These are phyloP conservation scores for Ellobium chinense DNA, from an alignment of 2,888 invertebrate genomes.

Conservation along the genomic window DNA sequence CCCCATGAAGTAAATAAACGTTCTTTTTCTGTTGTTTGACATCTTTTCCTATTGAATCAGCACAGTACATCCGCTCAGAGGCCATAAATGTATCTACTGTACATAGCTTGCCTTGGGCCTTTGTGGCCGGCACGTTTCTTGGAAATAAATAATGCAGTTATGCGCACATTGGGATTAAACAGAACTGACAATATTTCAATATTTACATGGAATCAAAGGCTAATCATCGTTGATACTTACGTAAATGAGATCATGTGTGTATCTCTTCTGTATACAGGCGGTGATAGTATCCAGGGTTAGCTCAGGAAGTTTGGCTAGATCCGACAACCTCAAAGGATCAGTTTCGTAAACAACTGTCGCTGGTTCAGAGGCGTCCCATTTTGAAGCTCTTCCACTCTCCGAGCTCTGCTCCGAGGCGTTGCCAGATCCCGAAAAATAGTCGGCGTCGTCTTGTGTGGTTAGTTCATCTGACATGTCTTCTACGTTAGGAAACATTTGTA, in stretches of 20 bases:
- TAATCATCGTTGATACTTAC: no score
- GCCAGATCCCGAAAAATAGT: no score
- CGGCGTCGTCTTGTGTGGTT: not conserved
- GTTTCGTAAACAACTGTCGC: not conserved
- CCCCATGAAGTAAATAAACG: no score
- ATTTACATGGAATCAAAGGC: no score
- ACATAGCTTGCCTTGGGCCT: no score
- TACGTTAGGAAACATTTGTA: not conserved
- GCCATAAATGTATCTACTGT: no score
- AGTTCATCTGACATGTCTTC: no score
- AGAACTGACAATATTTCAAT: not conserved
- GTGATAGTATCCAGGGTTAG: conserved; percentile 38
- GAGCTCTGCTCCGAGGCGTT: not conserved
- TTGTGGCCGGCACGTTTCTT: no score
- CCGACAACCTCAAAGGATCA: not conserved
- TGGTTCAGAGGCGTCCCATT: not conserved
- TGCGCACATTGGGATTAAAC: not conserved
- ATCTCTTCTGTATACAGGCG: conserved; percentile 24
- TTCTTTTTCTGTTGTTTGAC: no score
- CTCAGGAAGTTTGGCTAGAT: conserved; percentile 32
- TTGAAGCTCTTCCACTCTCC: not conserved
- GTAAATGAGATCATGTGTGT: conserved; percentile 36
- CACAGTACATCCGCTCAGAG: no score
- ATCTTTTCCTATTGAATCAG: no score
- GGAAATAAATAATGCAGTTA: no score